phyloP scores from a whole-genome alignment of 1,140 invertebrate species.

The Physella acuta region DNA sequence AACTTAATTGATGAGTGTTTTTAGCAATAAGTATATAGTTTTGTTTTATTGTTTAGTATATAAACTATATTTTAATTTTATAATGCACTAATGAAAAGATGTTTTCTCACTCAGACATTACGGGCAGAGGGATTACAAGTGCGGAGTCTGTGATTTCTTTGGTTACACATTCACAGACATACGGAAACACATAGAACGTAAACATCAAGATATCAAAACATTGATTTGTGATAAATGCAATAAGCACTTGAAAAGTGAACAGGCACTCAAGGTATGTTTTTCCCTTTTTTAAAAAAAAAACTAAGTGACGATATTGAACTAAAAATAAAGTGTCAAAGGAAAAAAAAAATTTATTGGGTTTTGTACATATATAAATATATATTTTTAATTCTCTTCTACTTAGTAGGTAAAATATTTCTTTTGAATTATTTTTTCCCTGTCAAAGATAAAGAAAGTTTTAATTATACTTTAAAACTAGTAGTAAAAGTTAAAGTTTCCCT shows the following conservation, averaged over 20 bases:
- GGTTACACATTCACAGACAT: constrained; percentile 63
- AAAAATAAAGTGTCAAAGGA: no score
- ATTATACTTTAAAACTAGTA: no score
- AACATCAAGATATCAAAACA: constrained; percentile 55
- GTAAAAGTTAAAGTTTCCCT: no score
- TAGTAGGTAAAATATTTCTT: no score
- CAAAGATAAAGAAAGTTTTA: no score
- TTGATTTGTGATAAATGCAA: constrained; percentile 57
- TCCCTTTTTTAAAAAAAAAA: not conserved
- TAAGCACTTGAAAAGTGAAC: constrained; percentile 48
- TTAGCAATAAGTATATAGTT: no score
- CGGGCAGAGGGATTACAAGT: constrained; percentile 57
- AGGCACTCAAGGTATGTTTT: constrained; percentile 43
- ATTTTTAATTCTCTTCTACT: no score
- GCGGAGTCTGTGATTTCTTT: constrained; percentile 61
- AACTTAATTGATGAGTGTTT: no score
- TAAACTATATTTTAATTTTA: not conserved
- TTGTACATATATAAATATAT: no score
- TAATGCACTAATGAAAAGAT: no score
- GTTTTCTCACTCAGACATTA: constrained; percentile 55
- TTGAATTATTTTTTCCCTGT: no score
- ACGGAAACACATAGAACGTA: constrained; percentile 61
- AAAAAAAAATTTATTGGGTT: no score
- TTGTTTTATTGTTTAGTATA: not conserved
- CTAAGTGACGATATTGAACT: not conserved